Evolutionary conservation across 2,797 vertebrate species (phyloP).

Genomic region (Acropternis orthonyx): DNA sequence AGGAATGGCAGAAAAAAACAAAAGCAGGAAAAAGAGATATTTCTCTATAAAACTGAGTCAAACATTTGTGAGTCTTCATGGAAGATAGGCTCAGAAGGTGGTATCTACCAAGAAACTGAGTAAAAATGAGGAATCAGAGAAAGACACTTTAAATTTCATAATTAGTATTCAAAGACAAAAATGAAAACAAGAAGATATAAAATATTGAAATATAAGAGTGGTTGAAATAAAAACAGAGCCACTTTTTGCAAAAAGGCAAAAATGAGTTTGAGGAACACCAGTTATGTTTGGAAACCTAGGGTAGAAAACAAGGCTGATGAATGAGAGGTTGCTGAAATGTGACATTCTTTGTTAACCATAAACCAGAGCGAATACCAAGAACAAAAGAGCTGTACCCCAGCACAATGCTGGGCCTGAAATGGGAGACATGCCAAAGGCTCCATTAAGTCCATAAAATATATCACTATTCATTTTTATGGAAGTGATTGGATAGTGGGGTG

Average conservation of each 20-base stretch:
- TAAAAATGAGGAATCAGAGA: not conserved
- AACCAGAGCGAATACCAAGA: not conserved
- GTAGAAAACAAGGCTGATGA: not conserved
- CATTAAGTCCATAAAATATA: conserved; percentile 6
- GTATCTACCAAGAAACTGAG: not conserved
- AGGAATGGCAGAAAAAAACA: not conserved
- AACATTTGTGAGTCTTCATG: not conserved
- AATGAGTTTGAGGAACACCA: not conserved
- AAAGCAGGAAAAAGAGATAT: not conserved
- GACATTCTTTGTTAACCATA: not conserved
- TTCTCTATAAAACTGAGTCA: not conserved
- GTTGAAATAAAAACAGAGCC: not conserved
- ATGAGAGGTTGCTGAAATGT: not conserved
- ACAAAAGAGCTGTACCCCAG: not conserved
- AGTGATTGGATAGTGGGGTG: not conserved
- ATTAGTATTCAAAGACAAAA: not conserved
- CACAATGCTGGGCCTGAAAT: not conserved
- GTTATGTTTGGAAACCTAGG: not conserved
- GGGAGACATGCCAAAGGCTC: not conserved
- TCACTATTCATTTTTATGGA: conserved; percentile 17
- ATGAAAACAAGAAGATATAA: not conserved
- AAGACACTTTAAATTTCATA: not conserved
- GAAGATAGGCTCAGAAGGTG: not conserved
- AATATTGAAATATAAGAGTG: not conserved
- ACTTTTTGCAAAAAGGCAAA: not conserved